Evolutionary conservation across 2,113 vertebrate species (phyloP), one percentile per base, ranked within the genome.

Genomic region (Thamnaconus septentrionalis): DNA sequence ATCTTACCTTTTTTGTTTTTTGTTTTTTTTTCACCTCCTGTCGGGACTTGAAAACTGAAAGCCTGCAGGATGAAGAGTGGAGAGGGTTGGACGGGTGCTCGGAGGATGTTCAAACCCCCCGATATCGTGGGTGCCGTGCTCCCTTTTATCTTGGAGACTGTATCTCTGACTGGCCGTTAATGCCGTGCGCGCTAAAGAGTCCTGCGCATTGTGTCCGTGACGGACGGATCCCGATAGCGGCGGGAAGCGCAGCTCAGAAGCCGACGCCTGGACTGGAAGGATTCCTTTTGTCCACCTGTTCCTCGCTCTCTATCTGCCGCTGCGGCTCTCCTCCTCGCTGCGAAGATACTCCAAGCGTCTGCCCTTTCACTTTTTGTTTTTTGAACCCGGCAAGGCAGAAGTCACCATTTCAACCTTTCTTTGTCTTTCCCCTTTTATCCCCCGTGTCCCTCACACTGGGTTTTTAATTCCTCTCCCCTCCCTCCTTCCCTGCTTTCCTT

Each of bases 211-310:
- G 85, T 84, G 82, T 80, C 64, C 76, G 60, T 71, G 71, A 81
- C 64, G 78, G 82, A 76, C 75, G 71, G 61, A 75, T 79, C 78
- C 71, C 40, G 69, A 82, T 81, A 80, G 82, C 79, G 51, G 70
- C 60, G 66, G 64, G 40, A 58, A 18, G 44, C 53, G 66, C 18
- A 44, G 49, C n/a, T 55, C 66, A 59, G 67, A 81, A 77, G 62
- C 47, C 61, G 42, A 39, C 68, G 74, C 78, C 64, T 75, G 75
- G 57, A 71, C 78, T 73, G 73, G 78, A 82, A 76, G 64, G 71
- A 81, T 77, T 81, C 72, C 72, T 64, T 83, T 81, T 85, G 74
- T 81, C 77, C 66, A 79, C 82, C 69, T 78, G 64, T 66, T 74
- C 57, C 71, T 75, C 69, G 68, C 59, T 81, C 76, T 81, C 66